phyloP scores from a whole-genome alignment of 1,140 invertebrate genomes.

The Tetragonula clypearis region DNA sequence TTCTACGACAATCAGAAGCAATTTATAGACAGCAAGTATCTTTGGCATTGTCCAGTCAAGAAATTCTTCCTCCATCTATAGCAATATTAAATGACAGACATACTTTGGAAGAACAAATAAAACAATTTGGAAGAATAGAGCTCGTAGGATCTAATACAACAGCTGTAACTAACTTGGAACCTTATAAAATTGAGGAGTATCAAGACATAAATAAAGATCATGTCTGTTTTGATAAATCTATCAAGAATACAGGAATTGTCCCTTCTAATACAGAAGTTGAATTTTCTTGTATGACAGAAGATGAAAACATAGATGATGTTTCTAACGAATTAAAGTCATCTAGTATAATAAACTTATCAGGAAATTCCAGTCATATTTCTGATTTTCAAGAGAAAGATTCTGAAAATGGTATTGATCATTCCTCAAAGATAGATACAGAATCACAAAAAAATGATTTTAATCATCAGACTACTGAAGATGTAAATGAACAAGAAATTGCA shows the following conservation, averaged over 20 bases:
- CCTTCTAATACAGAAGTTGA: conserved; percentile 61
- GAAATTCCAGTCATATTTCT: neutral
- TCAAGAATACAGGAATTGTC: conserved; percentile 73
- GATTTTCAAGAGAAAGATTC: neutral
- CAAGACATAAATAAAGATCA: conserved; percentile 79
- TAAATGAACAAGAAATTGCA: neutral
- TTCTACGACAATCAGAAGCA: conserved; percentile 82
- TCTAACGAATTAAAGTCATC: conserved; percentile 2
- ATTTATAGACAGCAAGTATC: conserved; percentile 80
- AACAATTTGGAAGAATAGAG: conserved; percentile 80
- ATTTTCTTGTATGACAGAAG: conserved; percentile 40
- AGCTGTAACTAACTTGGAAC: conserved; percentile 74
- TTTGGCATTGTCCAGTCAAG: conserved; percentile 73
- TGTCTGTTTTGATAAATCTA: conserved; percentile 82
- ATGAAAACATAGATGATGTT: conserved; percentile 40
- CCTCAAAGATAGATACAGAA: neutral
- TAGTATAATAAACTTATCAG: conserved; percentile 15
- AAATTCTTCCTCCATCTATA: conserved; percentile 70
- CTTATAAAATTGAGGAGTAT: conserved; percentile 79
- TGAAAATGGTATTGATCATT: neutral
- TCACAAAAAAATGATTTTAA: neutral
- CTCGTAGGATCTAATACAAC: conserved; percentile 80
- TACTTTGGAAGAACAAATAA: conserved; percentile 78
- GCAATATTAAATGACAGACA: conserved; percentile 75
- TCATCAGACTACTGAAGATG: neutral